Evolutionary conservation across 2,113 vertebrate species (phyloP).

Genomic region (Ctenomys sociabilis): DNA sequence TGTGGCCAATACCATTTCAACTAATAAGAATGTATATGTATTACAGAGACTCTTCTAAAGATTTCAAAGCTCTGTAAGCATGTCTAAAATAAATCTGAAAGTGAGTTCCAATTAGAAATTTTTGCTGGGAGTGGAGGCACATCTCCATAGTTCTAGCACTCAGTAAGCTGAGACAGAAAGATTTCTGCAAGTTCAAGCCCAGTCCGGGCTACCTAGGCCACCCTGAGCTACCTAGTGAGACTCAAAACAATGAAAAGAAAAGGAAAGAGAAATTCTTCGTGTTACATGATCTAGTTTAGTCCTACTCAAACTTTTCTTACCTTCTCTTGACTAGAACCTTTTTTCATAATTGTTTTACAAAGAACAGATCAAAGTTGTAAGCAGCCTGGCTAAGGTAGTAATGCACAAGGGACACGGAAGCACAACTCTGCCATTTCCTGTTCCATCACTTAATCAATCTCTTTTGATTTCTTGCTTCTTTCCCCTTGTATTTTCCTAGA

Average conservation of each 20-base stretch:
- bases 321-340: not conserved
- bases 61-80: not conserved
- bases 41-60: not conserved
- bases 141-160: not conserved
- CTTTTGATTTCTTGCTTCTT: constrained; percentile 8
- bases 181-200: not conserved
- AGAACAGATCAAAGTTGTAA: constrained; percentile 15
- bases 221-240: too few species aligned
- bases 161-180: not conserved
- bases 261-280: not conserved
- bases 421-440: not conserved
- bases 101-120: constrained; percentile 34
- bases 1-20: not conserved
- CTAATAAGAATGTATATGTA: not conserved
- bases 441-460: constrained; percentile 27
- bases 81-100: constrained; percentile 37
- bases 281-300: not conserved
- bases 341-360: not conserved
- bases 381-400: not conserved
- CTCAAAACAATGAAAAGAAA: not conserved
- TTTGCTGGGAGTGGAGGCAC: not conserved
- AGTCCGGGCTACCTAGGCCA: too few species aligned
- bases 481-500: constrained; percentile 65
- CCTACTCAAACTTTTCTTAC: not conserved
- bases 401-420: not conserved